These are phyloP conservation scores for Erpetoichthys calabaricus DNA, from an alignment of 2,797 vertebrate species.

Conservation along the genomic window DNA sequence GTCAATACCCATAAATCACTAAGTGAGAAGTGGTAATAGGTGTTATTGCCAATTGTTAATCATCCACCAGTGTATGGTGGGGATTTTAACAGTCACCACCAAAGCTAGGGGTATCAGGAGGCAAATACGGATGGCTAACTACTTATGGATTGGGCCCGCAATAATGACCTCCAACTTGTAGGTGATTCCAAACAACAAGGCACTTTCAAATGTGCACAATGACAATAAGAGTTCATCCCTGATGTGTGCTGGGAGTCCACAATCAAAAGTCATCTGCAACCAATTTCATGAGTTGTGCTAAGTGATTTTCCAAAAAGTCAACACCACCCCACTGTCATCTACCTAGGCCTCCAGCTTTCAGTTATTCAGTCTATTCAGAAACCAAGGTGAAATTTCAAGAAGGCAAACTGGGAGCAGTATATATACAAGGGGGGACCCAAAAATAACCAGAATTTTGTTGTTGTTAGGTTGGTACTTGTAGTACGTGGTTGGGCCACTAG, in stretches of 20 bases:
- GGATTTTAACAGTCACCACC: neutral
- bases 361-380: too few relatives aligned
- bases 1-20: too few relatives aligned
- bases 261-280: neutral
- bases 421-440: too few relatives aligned
- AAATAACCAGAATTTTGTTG: too few relatives aligned
- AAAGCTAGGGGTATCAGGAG: neutral
- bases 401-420: too few relatives aligned
- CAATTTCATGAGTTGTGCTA: neutral
- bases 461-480: too few relatives aligned
- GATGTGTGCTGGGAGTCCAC: neutral
- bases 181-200: neutral
- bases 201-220: neutral
- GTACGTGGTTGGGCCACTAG: too few relatives aligned
- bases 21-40: too few relatives aligned
- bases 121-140: neutral
- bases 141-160: neutral
- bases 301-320: neutral
- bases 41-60: neutral
- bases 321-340: neutral
- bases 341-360: neutral
- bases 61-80: neutral
- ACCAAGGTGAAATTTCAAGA: too few relatives aligned
- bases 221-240: neutral
- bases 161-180: neutral